Conservation (phyloP, 2,113 vertebrate species). For the Otolemur garnettii region DNA sequence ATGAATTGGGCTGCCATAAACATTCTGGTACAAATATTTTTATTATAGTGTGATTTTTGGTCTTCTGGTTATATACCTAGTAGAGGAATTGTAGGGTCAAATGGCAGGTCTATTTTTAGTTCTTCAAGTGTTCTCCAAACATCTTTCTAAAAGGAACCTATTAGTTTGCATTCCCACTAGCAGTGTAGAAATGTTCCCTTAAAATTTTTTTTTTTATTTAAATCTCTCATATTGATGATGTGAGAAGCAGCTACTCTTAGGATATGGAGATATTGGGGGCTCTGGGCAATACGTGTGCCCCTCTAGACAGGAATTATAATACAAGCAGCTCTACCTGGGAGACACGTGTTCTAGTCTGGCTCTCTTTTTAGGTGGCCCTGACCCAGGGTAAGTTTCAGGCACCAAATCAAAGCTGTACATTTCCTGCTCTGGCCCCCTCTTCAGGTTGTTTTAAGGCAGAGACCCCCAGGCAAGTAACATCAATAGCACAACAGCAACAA, state of each 20-base stretch:
- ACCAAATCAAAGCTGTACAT: fast-evolving
- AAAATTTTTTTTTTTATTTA: background rate
- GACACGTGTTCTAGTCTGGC: background rate
- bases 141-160: too few relatives aligned
- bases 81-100: too few relatives aligned
- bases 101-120: too few relatives aligned
- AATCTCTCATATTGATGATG: fast-evolving
- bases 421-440: background rate
- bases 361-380: background rate
- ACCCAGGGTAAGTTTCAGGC: background rate
- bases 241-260: background rate
- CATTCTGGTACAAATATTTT: too few relatives aligned
- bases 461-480: background rate
- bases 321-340: background rate
- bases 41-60: too few relatives aligned
- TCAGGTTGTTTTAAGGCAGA: background rate
- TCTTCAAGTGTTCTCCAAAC: too few relatives aligned
- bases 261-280: background rate
- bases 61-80: too few relatives aligned
- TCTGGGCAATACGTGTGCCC: fast-evolving
- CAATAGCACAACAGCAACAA: background rate
- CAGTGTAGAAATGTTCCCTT: too few relatives aligned
- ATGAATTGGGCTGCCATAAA: too few relatives aligned
- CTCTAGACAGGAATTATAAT: background rate
- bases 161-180: too few relatives aligned